Evolutionary conservation across 2,888 invertebrate species (phyloP).

Genomic region (Zygogramma bicolorata): DNA sequence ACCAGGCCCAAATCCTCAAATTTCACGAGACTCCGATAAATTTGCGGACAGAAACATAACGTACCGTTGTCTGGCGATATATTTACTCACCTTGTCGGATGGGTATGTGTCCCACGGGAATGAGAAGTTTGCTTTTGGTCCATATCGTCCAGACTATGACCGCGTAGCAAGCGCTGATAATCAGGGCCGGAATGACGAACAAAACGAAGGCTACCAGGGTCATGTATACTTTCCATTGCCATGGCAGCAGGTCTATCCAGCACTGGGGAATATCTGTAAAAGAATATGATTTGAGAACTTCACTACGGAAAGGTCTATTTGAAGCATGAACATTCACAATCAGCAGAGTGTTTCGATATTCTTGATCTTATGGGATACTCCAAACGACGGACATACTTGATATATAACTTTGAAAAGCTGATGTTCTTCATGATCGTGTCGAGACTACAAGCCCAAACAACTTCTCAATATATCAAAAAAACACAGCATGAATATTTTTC

Average conservation of each 20-base stretch:
- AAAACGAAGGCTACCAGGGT: constrained; percentile 83
- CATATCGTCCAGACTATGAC: constrained; percentile 94
- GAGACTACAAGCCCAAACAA: no score
- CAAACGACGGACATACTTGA: no score
- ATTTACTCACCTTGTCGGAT: constrained; percentile 59
- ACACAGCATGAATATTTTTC: no score
- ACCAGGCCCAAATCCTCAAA: no score
- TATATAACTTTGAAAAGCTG: no score
- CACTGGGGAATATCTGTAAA: constrained; percentile 80
- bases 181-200: constrained; percentile 87
- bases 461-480: no score
- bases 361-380: no score
- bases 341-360: not conserved
- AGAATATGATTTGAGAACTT: not conserved
- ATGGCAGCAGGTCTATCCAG: constrained; percentile 85
- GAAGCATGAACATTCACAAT: not conserved
- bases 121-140: constrained; percentile 82
- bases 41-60: not conserved
- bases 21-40: not conserved
- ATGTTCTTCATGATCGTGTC: no score
- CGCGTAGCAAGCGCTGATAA: constrained; percentile 91
- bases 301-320: not conserved
- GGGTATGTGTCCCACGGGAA: constrained; percentile 61
- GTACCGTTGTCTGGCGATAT: not conserved
- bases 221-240: constrained; percentile 92